Percentiles rank a stretch among this genome's conserved stretches.
phyloP scores from a whole-genome alignment of 2,113 vertebrate species.

The Sturnira hondurensis region DNA sequence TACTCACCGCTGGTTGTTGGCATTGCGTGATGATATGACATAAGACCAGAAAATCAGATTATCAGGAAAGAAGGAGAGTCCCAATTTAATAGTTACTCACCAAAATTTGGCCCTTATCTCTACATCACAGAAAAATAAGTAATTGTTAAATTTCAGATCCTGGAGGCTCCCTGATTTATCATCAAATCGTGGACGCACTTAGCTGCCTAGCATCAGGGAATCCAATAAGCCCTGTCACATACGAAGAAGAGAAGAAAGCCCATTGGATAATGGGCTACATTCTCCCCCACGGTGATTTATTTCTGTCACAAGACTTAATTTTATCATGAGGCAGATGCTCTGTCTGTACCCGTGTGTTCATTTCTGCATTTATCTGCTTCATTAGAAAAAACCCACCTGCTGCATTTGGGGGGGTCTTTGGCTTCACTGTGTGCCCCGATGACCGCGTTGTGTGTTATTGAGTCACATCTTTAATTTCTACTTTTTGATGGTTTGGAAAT shows the following conservation, averaged over 20 bases:
- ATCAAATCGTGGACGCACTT: constrained; percentile 82
- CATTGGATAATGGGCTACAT: constrained; percentile 81
- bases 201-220: constrained; percentile 84
- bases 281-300: constrained; percentile 83
- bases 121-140: constrained; percentile 81
- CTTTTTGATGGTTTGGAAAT: constrained; percentile 65
- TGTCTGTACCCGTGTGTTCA: constrained; percentile 79
- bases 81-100: constrained; percentile 81
- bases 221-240: constrained; percentile 87
- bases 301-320: constrained; percentile 87
- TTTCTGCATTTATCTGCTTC: constrained; percentile 80
- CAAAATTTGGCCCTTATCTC: constrained; percentile 79
- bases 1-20: constrained; percentile 78
- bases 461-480: constrained; percentile 80
- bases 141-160: constrained; percentile 82
- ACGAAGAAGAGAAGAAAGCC: constrained; percentile 82
- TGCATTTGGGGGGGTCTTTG: constrained; percentile 70
- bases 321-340: constrained; percentile 84
- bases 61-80: constrained; percentile 81
- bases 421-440: constrained; percentile 66
- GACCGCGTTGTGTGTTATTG: constrained; percentile 75
- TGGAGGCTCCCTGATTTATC: constrained; percentile 83
- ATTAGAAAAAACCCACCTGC: constrained; percentile 76
- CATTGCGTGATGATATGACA: constrained; percentile 81
- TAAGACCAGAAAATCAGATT: constrained; percentile 73